Evolutionary conservation across 2,888 invertebrate genomes (phyloP).

Genomic region (Caenorhabditis angaria): DNA sequence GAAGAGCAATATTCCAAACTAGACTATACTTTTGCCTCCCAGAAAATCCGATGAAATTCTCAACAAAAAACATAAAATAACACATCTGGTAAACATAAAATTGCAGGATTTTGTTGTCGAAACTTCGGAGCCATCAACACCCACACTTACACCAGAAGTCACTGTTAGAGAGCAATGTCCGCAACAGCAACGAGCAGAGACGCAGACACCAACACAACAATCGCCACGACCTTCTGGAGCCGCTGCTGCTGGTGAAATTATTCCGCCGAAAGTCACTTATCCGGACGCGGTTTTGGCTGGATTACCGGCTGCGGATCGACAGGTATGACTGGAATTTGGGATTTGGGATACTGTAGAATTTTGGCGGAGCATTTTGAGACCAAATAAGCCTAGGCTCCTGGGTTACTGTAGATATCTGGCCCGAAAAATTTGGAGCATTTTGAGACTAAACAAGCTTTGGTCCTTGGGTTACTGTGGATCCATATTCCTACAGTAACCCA

Average conservation of each 20-base stretch:
- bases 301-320: constrained; percentile 34
- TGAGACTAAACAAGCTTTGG: too few species aligned
- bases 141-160: constrained; percentile 50
- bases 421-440: too few species aligned
- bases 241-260: constrained; percentile 9
- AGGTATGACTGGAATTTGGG: constrained; percentile 19
- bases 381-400: too few species aligned
- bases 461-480: too few species aligned
- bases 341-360: not conserved
- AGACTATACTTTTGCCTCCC: not conserved
- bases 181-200: constrained; percentile 23
- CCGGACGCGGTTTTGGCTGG: constrained; percentile 37
- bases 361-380: too few species aligned
- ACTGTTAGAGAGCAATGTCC: constrained; percentile 46
- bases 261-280: constrained; percentile 37
- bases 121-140: constrained; percentile 52
- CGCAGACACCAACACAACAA: constrained; percentile 23
- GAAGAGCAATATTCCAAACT: too few species aligned
- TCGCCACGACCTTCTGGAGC: not conserved
- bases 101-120: constrained; percentile 44
- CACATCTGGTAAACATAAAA: constrained; percentile 1
- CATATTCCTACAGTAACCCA: too few species aligned
- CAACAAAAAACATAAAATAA: too few species aligned
- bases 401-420: too few species aligned
- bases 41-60: too few species aligned